Evolutionary conservation across 2,113 vertebrate species (phyloP).

Genomic region (Tenebrosternarchus preto): DNA sequence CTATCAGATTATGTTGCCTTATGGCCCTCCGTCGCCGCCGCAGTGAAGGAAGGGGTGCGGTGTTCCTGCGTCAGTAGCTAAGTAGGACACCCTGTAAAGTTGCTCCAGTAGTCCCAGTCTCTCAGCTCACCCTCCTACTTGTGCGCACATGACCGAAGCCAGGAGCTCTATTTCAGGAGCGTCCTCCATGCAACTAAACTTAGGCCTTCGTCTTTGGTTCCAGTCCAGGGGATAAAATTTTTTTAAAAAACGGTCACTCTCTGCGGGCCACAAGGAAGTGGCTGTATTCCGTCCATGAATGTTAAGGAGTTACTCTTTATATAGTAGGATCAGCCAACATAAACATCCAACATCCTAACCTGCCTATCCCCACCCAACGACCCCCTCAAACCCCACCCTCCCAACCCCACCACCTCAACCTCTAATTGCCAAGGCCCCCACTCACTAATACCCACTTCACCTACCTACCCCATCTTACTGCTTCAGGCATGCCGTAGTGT

Average conservation of each 20-base stretch:
- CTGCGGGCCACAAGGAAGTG: neutral
- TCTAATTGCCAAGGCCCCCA: too few species aligned
- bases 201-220: constrained; percentile 40
- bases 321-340: too few species aligned
- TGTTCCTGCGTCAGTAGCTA: constrained; percentile 70
- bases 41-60: constrained; percentile 61
- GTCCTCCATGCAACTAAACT: constrained; percentile 37
- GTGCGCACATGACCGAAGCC: constrained; percentile 27
- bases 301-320: neutral
- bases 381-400: too few species aligned
- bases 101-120: constrained; percentile 47
- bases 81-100: constrained; percentile 71
- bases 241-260: neutral
- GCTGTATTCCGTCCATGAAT: neutral
- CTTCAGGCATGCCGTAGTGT: too few species aligned
- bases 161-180: constrained; percentile 54
- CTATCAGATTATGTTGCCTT: constrained; percentile 38
- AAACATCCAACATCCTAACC: too few species aligned
- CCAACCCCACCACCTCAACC: too few species aligned
- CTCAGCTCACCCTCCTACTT: constrained; percentile 40
- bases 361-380: too few species aligned
- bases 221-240: neutral
- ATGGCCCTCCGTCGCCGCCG: constrained; percentile 40
- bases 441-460: too few species aligned
- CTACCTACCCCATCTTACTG: too few species aligned